These are phyloP conservation scores for Pachydiplax longipennis DNA, from an alignment of 2,888 invertebrate species.

Conservation along the genomic window DNA sequence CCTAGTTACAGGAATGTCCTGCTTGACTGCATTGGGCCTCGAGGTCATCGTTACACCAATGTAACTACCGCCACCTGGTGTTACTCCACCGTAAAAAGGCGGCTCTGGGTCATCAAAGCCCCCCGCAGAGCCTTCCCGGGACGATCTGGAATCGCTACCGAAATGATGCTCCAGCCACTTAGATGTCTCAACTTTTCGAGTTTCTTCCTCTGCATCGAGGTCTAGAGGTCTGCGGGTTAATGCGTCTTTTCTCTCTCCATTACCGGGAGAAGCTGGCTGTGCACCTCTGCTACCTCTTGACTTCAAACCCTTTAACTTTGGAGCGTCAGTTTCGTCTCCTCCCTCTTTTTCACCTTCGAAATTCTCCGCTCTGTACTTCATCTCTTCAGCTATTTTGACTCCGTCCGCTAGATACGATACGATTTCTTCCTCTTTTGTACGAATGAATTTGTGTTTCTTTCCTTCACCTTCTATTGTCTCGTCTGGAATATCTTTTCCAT, in stretches of 20 bases:
- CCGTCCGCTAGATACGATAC: slow-evolving; percentile 86
- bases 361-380: slow-evolving; percentile 81
- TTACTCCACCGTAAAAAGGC: slow-evolving; percentile 55
- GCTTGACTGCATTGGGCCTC: slow-evolving; percentile 57
- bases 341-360: slow-evolving; percentile 78
- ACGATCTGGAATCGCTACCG: slow-evolving; percentile 83
- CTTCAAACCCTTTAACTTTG: slow-evolving; percentile 62
- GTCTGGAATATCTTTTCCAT: slow-evolving; percentile 52
- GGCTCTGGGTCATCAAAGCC: slow-evolving; percentile 67
- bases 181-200: slow-evolving; percentile 86
- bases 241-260: slow-evolving; percentile 78
- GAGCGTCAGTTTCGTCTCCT: slow-evolving; percentile 60
- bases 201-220: slow-evolving; percentile 87
- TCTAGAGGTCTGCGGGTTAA: slow-evolving; percentile 82
- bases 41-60: slow-evolving; percentile 82
- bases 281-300: slow-evolving; percentile 51
- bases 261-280: slow-evolving; percentile 55
- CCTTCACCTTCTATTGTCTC: slow-evolving; percentile 61
- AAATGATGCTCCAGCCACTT: slow-evolving; percentile 93
- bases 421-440: slow-evolving; percentile 81
- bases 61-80: slow-evolving; percentile 65
- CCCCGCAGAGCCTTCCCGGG: slow-evolving; percentile 66
- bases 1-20: background rate
- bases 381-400: slow-evolving; percentile 79
- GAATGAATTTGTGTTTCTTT: slow-evolving; percentile 68